A percentile compares a stretch with the other conserved stretches of the same genome.
Conservation (phyloP, 2,888 invertebrate species). For the Melieria crassipennis region DNA sequence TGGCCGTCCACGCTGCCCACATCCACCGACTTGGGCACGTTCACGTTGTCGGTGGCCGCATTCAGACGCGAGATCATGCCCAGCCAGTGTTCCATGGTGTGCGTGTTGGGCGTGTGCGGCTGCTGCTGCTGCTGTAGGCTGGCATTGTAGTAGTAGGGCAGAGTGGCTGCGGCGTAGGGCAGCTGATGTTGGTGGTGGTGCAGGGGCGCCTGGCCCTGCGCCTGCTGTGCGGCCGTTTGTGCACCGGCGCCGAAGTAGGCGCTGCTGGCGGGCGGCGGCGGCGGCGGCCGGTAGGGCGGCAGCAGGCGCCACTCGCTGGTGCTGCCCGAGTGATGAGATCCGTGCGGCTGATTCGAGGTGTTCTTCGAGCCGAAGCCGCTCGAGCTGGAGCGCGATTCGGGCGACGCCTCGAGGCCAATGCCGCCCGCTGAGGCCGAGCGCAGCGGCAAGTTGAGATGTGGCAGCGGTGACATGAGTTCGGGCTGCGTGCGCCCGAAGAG, state of each 20-base stretch:
- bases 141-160: slow-evolving; percentile 41
- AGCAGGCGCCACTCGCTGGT: slow-evolving; percentile 79
- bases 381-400: slow-evolving; percentile 87
- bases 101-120: slow-evolving; percentile 70
- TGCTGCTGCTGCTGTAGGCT: slow-evolving; percentile 15
- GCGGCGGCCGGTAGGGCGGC: slow-evolving; percentile 80
- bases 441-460: slow-evolving; percentile 66
- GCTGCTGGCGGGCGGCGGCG: slow-evolving; percentile 70
- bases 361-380: slow-evolving; percentile 93
- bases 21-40: slow-evolving; percentile 74
- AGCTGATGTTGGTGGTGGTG: slow-evolving; percentile 69
- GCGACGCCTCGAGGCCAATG: slow-evolving; percentile 77
- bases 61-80: slow-evolving; percentile 70
- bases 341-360: slow-evolving; percentile 81
- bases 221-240: slow-evolving; percentile 48
- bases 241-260: slow-evolving; percentile 53
- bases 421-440: slow-evolving; percentile 43
- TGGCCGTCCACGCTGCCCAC: slow-evolving; percentile 93
- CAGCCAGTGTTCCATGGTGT: slow-evolving; percentile 73
- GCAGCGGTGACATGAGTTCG: slow-evolving; percentile 74
- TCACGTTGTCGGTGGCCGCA: slow-evolving; percentile 66
- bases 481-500: slow-evolving; percentile 75
- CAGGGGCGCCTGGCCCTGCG: slow-evolving; percentile 68
- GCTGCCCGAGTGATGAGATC: slow-evolving; percentile 78
- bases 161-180: slow-evolving; percentile 40